Percentiles rank a stretch among this genome's conserved stretches.
These are phyloP conservation scores for Ptilonorhynchus violaceus DNA, from an alignment of 2,113 vertebrate genomes.

Conservation along the genomic window DNA sequence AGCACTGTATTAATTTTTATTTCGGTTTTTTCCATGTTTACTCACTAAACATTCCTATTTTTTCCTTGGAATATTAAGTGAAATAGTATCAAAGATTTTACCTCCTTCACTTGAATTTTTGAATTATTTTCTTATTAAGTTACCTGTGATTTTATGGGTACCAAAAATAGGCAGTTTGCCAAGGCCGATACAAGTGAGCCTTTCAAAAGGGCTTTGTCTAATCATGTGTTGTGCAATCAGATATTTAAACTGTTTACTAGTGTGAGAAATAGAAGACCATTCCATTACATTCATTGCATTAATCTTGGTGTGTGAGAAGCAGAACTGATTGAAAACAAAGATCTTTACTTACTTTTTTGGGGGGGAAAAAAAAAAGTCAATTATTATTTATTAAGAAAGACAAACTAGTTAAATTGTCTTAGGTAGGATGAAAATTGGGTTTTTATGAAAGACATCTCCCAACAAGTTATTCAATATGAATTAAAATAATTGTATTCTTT, in stretches of 20 bases:
- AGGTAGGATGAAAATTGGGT: neutral
- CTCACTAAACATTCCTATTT: neutral
- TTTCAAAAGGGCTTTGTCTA: neutral
- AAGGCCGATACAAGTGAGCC: neutral
- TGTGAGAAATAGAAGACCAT: neutral
- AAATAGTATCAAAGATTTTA: neutral
- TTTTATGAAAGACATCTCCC: neutral
- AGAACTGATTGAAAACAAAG: neutral
- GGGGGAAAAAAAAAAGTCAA: neutral
- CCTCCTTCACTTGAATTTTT: neutral
- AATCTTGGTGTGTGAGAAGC: neutral
- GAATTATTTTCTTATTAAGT: neutral
- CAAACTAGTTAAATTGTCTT: neutral
- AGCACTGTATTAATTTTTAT: neutral
- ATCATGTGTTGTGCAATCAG: neutral
- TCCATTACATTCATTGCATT: neutral
- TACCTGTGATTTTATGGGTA: neutral
- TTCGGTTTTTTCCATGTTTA: fast-evolving
- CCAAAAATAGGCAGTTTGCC: neutral
- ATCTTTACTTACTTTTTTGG: neutral
- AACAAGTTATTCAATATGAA: neutral
- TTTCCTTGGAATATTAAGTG: neutral
- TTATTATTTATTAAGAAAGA: neutral
- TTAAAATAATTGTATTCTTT: neutral
- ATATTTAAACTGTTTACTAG: neutral